These are phyloP conservation scores for Mustela lutreola DNA, from an alignment of 2,113 vertebrate species.

Conservation along the genomic window DNA sequence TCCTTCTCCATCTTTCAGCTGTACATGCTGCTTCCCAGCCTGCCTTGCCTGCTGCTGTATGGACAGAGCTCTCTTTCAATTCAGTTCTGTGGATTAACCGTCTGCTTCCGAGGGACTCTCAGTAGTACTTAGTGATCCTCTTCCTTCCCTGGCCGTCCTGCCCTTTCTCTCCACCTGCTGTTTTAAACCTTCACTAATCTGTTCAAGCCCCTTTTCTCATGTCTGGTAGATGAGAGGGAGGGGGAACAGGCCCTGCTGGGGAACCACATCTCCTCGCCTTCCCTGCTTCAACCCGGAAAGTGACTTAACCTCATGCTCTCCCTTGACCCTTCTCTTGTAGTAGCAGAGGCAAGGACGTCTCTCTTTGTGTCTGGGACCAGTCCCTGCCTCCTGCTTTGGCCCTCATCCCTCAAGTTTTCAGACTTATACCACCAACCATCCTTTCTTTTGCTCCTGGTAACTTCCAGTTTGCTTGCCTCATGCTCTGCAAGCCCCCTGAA, in stretches of 20 bases:
- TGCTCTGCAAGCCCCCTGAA: not conserved
- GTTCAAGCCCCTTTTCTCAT: not conserved
- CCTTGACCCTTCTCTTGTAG: not conserved
- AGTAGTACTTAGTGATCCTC: not conserved
- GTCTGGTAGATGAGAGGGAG: not conserved
- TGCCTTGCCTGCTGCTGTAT: fast-evolving
- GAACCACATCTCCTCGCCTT: too few species aligned
- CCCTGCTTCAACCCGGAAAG: not conserved
- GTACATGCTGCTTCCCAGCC: fast-evolving
- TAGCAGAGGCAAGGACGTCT: not conserved
- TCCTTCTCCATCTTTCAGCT: not conserved
- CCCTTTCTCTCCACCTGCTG: not conserved
- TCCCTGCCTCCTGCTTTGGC: not conserved
- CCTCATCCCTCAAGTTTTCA: not conserved
- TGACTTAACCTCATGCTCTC: not conserved
- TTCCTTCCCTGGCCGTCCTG: not conserved
- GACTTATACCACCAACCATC: fast-evolving
- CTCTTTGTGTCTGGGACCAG: not conserved
- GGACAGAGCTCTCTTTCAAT: not conserved
- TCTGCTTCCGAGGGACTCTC: not conserved
- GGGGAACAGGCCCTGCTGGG: not conserved
- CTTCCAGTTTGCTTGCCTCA: not conserved
- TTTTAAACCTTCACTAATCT: not conserved
- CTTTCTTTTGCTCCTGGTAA: not conserved
- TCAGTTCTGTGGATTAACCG: not conserved